Conservation (phyloP, 2,888 invertebrate genomes). For the Polydrusus pterygomalis region DNA sequence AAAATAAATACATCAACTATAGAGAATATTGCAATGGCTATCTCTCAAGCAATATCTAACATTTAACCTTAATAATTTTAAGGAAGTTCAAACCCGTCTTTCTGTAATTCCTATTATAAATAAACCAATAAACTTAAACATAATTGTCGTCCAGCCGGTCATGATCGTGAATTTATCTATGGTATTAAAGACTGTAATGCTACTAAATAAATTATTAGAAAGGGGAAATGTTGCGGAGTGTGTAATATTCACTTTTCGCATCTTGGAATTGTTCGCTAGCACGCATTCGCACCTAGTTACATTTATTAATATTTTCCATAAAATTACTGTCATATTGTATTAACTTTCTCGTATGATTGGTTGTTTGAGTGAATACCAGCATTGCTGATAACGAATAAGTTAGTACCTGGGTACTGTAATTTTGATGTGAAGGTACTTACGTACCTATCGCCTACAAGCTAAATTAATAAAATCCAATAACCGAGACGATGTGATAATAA, state of each 20-base stretch:
- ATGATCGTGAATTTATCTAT: conserved; percentile 27
- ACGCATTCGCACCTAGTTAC: conserved; percentile 28
- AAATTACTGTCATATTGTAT: conserved; percentile 26
- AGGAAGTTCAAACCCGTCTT: conserved; percentile 34
- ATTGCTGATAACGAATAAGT: neutral
- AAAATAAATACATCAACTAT: conserved; percentile 6
- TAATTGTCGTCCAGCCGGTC: conserved; percentile 31
- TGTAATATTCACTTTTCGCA: conserved; percentile 31
- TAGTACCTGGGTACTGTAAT: neutral
- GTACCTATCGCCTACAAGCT: neutral
- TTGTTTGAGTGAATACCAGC: neutral
- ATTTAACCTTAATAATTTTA: conserved; percentile 32
- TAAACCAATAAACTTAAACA: conserved; percentile 28
- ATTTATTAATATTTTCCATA: conserved; percentile 33
- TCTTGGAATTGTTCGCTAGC: conserved; percentile 15
- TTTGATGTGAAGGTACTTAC: too few relatives aligned
- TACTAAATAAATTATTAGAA: conserved; percentile 42
- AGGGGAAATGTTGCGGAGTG: conserved; percentile 32
- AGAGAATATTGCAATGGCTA: neutral
- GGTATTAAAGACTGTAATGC: conserved; percentile 33
- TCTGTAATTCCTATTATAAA: conserved; percentile 37
- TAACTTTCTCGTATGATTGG: conserved; percentile 20
- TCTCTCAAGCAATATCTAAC: conserved; percentile 13
- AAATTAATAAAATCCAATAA: neutral
- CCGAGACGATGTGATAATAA: neutral